phyloP scores from a whole-genome alignment of 1,140 invertebrate species.

The Trichonephila clavata region DNA sequence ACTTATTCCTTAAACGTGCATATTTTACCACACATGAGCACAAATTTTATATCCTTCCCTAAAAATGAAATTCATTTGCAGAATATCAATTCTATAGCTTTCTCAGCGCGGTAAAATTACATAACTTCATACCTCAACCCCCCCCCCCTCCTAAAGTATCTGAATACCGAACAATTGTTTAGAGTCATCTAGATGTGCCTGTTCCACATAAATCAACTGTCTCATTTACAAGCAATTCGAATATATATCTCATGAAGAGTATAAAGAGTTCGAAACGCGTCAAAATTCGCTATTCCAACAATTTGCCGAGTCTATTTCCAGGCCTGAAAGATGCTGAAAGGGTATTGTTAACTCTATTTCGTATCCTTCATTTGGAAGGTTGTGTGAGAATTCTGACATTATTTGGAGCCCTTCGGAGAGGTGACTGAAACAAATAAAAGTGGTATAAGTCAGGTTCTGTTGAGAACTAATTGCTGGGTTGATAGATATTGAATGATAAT shows the following conservation, averaged over 20 bases:
- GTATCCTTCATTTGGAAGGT: not conserved
- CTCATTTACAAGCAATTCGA: not conserved
- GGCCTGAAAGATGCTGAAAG: not conserved
- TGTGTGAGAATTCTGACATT: not conserved
- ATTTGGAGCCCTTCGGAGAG: not conserved
- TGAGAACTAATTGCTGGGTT: not conserved
- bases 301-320: not conserved
- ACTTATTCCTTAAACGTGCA: not conserved
- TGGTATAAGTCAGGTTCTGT: not conserved
- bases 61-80: too few species aligned
- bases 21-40: not conserved
- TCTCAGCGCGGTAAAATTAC: too few species aligned
- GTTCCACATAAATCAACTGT: not conserved
- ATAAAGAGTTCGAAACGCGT: not conserved
- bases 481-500: too few species aligned
- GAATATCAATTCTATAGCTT: too few species aligned
- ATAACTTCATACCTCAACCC: too few species aligned
- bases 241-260: not conserved
- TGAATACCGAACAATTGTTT: too few species aligned
- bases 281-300: not conserved
- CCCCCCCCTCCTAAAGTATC: too few species aligned
- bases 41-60: not conserved
- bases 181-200: too few species aligned
- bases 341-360: not conserved
- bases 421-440: not conserved